These are phyloP conservation scores for Brotula barbata DNA, from an alignment of 2,797 vertebrate species.

Conservation along the genomic window DNA sequence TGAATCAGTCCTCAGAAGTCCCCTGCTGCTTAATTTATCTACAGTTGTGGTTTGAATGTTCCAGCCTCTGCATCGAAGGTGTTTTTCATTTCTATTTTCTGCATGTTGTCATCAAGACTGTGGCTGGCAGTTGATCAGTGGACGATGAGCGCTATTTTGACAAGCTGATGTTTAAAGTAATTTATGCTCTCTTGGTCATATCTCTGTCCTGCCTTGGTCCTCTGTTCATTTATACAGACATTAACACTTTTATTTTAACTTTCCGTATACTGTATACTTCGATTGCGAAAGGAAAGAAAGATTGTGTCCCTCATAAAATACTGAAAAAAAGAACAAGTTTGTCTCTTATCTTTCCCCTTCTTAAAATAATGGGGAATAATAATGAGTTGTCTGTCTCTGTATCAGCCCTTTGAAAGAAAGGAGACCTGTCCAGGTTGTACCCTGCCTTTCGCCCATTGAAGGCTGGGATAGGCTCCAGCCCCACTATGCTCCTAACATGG, in stretches of 20 bases:
- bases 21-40: constrained; percentile 20
- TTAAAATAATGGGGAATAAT: too few relatives aligned
- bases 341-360: too few relatives aligned
- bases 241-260: constrained; percentile 13
- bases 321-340: not conserved
- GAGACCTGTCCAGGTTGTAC: too few relatives aligned
- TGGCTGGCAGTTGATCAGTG: constrained; percentile 36
- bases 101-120: constrained; percentile 4
- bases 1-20: constrained; percentile 47
- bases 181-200: constrained; percentile 1
- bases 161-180: constrained; percentile 15
- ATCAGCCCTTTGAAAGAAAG: too few relatives aligned
- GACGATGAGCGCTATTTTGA: constrained; percentile 30
- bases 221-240: constrained; percentile 10
- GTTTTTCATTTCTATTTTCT: constrained; percentile 25
- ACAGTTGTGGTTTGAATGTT: not conserved
- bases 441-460: too few relatives aligned
- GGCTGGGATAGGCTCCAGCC: too few relatives aligned
- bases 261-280: not conserved
- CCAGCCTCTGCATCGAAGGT: not conserved
- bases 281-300: constrained; percentile 11
- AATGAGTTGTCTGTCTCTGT: too few relatives aligned
- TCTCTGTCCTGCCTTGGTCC: constrained; percentile 4
- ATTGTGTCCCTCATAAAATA: not conserved
- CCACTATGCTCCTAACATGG: too few relatives aligned